These are phyloP conservation scores for Uria aalge DNA, from an alignment of 2,113 vertebrate species.

Conservation along the genomic window DNA sequence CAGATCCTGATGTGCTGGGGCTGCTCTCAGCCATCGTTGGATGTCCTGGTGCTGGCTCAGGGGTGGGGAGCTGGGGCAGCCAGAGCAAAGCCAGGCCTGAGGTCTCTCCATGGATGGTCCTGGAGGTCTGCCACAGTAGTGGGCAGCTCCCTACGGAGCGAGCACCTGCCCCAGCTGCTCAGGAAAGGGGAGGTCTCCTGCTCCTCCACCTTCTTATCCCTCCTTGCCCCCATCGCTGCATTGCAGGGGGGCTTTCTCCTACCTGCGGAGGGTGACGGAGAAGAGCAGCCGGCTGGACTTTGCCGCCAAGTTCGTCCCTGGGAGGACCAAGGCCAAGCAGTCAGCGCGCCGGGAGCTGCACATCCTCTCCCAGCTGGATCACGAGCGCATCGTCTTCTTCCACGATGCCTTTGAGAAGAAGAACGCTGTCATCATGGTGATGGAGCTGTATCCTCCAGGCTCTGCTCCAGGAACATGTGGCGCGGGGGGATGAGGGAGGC, in stretches of 20 bases:
- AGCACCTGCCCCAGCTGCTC: background rate
- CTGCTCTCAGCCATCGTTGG: background rate
- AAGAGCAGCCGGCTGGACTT: slow-evolving; percentile 85
- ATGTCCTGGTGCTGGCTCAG: background rate
- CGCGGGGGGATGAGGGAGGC: background rate
- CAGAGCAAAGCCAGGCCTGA: background rate
- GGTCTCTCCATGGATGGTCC: background rate
- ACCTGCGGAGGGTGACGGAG: slow-evolving; percentile 89
- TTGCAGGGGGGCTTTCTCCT: slow-evolving; percentile 93
- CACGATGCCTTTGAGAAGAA: slow-evolving; percentile 96
- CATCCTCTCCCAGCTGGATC: slow-evolving; percentile 89
- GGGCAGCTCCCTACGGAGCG: background rate
- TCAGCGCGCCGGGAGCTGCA: slow-evolving; percentile 85
- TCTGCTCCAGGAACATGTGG: fast-evolving
- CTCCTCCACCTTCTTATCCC: background rate
- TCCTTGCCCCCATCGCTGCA: background rate
- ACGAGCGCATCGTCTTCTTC: slow-evolving; percentile 89
- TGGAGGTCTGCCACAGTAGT: background rate
- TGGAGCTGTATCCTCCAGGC: slow-evolving; percentile 88
- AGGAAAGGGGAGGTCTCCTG: background rate
- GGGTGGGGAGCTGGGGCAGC: background rate
- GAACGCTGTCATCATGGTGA: slow-evolving; percentile 87
- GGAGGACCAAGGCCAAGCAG: slow-evolving; percentile 86
- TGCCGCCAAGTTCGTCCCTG: slow-evolving; percentile 93
- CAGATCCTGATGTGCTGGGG: background rate